Evolutionary conservation across 2,113 vertebrate genomes (phyloP).

Genomic region (Micromys minutus): DNA sequence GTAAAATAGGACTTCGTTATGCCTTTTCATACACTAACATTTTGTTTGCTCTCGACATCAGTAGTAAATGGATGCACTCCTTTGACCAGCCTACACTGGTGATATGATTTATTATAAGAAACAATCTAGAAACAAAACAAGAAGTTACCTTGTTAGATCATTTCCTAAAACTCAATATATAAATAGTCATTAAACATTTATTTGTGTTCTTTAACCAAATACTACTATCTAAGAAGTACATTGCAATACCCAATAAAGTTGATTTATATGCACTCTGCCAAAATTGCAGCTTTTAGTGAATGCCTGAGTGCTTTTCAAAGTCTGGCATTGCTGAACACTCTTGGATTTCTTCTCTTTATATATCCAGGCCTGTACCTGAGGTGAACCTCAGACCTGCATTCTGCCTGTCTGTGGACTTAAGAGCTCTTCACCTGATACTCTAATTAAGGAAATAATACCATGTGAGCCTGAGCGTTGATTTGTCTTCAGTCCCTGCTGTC

Average conservation of each 20-base stretch:
- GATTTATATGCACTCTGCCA: conserved; percentile 61
- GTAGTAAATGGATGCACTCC: not conserved
- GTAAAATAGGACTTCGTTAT: not conserved
- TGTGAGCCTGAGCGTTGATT: conserved; percentile 63
- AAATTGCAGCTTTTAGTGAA: conserved; percentile 63
- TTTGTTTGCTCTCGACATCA: conserved; percentile 39
- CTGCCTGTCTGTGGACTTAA: conserved; percentile 66
- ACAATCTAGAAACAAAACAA: not conserved
- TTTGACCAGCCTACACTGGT: not conserved
- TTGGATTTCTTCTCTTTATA: conserved; percentile 60
- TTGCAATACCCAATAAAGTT: conserved; percentile 63
- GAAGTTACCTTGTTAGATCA: not conserved
- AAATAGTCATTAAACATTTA: conserved; percentile 45
- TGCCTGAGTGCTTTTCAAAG: conserved; percentile 64
- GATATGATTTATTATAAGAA: conserved; percentile 24
- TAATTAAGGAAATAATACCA: conserved; percentile 48
- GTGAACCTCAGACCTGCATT: conserved; percentile 52
- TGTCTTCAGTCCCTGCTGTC: conserved; percentile 32
- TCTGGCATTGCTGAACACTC: not conserved
- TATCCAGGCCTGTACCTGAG: conserved; percentile 26
- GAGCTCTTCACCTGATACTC: conserved; percentile 54
- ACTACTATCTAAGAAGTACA: conserved; percentile 13
- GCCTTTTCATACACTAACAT: conserved; percentile 23
- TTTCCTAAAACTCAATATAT: conserved; percentile 21
- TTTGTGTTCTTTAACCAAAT: conserved; percentile 56